Percentiles rank a stretch among this genome's conserved stretches.
Conservation (phyloP, 2,113 vertebrate species). For the Gobio gobio region DNA sequence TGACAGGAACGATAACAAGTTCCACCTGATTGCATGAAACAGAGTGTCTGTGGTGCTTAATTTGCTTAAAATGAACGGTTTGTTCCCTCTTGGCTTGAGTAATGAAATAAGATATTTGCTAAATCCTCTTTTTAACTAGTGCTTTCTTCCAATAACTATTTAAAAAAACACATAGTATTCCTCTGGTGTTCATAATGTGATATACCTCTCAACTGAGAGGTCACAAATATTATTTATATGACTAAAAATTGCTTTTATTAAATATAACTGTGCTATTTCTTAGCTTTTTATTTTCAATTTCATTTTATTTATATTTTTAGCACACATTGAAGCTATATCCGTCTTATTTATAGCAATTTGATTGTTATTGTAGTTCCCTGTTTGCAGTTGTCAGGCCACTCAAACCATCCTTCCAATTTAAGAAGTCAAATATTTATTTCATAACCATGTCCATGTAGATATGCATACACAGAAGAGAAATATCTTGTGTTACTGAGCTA, state of each 20-base stretch:
- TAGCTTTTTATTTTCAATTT: not conserved
- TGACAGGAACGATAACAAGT: slow-evolving; percentile 57
- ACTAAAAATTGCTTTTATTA: not conserved
- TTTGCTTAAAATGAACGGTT: slow-evolving; percentile 42
- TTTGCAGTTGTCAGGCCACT: not conserved
- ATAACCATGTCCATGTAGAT: not conserved
- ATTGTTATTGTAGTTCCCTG: not conserved
- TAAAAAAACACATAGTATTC: not conserved
- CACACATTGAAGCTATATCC: not conserved
- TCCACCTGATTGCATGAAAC: slow-evolving; percentile 55
- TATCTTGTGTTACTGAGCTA: not conserved
- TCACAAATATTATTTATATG: not conserved
- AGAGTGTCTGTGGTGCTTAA: slow-evolving; percentile 26
- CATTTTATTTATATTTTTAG: not conserved
- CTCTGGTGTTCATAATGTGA: not conserved
- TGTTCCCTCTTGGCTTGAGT: not conserved
- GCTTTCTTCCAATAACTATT: not conserved
- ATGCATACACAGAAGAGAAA: not conserved
- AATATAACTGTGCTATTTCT: not conserved
- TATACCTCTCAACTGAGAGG: not conserved
- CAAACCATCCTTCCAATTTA: not conserved
- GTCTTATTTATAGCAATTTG: not conserved
- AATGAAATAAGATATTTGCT: slow-evolving; percentile 39
- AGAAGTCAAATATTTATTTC: not conserved
- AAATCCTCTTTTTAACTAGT: slow-evolving; percentile 20